Evolutionary conservation across 1,140 invertebrate genomes (phyloP).

Genomic region (Gonioctena quinquepunctata): DNA sequence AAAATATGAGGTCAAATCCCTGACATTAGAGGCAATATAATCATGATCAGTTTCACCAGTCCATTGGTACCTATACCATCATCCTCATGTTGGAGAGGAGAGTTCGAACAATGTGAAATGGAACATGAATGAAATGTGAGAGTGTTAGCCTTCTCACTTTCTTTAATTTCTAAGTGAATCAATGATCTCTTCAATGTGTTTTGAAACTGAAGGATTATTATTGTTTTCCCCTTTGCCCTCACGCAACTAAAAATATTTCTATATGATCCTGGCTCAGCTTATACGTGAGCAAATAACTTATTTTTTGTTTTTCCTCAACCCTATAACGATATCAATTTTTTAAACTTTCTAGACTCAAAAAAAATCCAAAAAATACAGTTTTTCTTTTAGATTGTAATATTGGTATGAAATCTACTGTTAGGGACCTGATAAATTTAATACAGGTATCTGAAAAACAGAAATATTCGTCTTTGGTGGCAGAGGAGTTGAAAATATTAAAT

Average conservation of each 20-base stretch:
- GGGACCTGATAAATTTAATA: neutral
- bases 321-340: too few species aligned
- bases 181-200: conserved; percentile 31
- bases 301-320: conserved; percentile 21
- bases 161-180: too few species aligned
- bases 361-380: neutral
- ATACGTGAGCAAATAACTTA: neutral
- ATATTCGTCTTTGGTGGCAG: neutral
- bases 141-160: conserved; percentile 23
- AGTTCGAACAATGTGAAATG: conserved; percentile 35
- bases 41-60: neutral
- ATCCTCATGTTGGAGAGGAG: neutral
- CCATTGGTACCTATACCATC: neutral
- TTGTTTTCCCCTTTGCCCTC: conserved; percentile 30
- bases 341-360: neutral
- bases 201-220: conserved; percentile 41
- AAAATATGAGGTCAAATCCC: neutral
- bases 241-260: conserved; percentile 37
- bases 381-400: neutral
- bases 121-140: conserved; percentile 23
- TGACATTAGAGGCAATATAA: neutral
- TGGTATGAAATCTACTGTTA: neutral
- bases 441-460: neutral
- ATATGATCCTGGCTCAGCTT: neutral
- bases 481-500: neutral